Evolutionary conservation across 1,140 invertebrate species (phyloP), one percentile per base, ranked within the genome.

Genomic region (Macrosteles quadrilineatus): DNA sequence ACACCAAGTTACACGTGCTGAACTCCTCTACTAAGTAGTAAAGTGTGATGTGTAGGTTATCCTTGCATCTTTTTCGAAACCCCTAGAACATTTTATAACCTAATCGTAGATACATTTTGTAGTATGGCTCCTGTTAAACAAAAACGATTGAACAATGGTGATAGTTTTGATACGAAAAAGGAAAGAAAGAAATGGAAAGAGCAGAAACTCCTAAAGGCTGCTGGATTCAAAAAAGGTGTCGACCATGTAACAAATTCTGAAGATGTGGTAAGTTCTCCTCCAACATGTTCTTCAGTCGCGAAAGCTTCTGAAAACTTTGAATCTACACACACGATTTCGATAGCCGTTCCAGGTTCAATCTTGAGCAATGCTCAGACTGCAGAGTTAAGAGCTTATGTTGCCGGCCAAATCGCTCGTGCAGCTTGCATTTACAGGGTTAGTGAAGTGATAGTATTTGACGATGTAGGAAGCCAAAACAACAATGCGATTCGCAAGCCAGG

Each of bases 291-390:
- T 2, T 2, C 11, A 14, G 25, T 21, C 14, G 3, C 53, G 3
- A 6, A 57, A 23, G 14, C 12, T 57, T 27, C 25, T 14, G 1
- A 3, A 25, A 12, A 21, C 9, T 14, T 21, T 23, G 23, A 57
- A 12, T 21, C 63, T 19, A 9, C 32, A 6, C 45, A 25, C 36
- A 69, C 68, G 40, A 50, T 69, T 3, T 62, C 53, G 19, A 96
- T 99, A 77, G 97, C 97, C 0, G 85, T 99, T 9, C 95, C 97
- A 6, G 96, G 96, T 0, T 98, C 97, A 0, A 98, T 99, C 76
- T 79, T 99, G 19, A 95, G 98, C 76, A 98, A 98, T 84, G 95
- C 96, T 0, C 96, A 98, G 77, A 92, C 93, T 2, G 82, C 85
- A 0, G 93, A 96, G 80, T 80, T 98, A 21, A 86, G 92, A 53